These are phyloP conservation scores for Hippolais icterina DNA, from an alignment of 2,113 vertebrate genomes.

Conservation along the genomic window DNA sequence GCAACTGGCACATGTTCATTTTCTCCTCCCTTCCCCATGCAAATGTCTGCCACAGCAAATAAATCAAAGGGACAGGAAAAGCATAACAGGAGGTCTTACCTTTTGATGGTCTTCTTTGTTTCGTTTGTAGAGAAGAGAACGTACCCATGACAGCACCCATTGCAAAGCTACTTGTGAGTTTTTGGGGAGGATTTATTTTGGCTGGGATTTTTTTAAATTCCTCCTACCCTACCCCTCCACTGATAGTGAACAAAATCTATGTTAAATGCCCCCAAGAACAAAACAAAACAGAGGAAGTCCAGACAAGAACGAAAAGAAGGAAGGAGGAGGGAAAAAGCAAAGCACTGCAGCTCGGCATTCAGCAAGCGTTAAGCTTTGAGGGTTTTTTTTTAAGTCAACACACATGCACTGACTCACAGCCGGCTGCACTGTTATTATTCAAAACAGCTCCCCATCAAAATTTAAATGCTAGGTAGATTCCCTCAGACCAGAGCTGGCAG, in stretches of 20 bases:
- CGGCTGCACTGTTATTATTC: slow-evolving; percentile 71
- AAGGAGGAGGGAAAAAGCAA: slow-evolving; percentile 57
- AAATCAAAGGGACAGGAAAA: slow-evolving; percentile 33
- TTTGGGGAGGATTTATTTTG: slow-evolving; percentile 47
- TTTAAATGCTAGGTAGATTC: slow-evolving; percentile 70
- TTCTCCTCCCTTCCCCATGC: background rate
- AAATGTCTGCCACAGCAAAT: background rate
- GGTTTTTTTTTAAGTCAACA: slow-evolving; percentile 67
- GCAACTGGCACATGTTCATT: slow-evolving; percentile 42
- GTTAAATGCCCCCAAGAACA: slow-evolving; percentile 33
- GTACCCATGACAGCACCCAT: slow-evolving; percentile 98
- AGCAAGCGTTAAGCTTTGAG: slow-evolving; percentile 69
- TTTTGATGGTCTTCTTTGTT: slow-evolving; percentile 91
- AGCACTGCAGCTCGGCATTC: slow-evolving; percentile 72
- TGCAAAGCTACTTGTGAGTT: slow-evolving; percentile 67
- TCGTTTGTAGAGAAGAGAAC: slow-evolving; percentile 94
- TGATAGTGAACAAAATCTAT: slow-evolving; percentile 37
- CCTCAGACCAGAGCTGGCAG: slow-evolving; percentile 60
- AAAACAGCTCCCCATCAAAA: slow-evolving; percentile 67
- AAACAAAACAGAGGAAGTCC: slow-evolving; percentile 37
- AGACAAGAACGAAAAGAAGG: slow-evolving; percentile 47
- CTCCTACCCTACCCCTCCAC: background rate
- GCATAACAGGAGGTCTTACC: slow-evolving; percentile 78
- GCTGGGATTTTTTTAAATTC: background rate
- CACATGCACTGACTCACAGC: slow-evolving; percentile 77